Evolutionary conservation across 1,140 invertebrate species (phyloP).

Genomic region (Apis mellifera): DNA sequence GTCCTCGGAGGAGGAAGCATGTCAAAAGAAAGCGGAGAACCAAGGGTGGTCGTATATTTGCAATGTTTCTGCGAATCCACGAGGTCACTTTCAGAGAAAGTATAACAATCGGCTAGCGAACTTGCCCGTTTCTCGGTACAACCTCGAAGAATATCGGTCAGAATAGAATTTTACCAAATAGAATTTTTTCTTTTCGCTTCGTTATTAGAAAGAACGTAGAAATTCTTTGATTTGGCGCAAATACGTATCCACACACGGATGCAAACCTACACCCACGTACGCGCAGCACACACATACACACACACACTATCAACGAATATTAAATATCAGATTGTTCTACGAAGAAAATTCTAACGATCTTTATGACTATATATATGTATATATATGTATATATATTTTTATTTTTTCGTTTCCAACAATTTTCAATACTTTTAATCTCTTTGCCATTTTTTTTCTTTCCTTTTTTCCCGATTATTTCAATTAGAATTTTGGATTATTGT

Average conservation of each 20-base stretch:
- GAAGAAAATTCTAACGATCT: too few species aligned
- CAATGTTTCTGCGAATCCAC: constrained; percentile 51
- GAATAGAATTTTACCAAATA: not conserved
- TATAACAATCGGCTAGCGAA: constrained; percentile 35
- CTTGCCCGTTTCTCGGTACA: constrained; percentile 18
- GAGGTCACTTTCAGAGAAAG: not conserved
- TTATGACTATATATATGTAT: too few species aligned
- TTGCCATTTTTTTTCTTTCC: not conserved
- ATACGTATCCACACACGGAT: too few species aligned
- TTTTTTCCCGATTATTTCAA: not conserved
- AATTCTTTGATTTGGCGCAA: too few species aligned
- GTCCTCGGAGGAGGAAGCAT: constrained; percentile 30
- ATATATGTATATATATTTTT: too few species aligned
- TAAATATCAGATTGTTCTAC: too few species aligned
- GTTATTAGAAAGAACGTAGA: too few species aligned
- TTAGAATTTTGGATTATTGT: not conserved
- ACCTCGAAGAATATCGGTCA: not conserved
- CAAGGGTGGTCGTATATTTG: constrained; percentile 26
- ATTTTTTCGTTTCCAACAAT: too few species aligned
- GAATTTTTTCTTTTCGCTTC: not conserved
- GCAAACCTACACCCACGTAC: too few species aligned
- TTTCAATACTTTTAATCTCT: not conserved
- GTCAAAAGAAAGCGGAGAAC: constrained; percentile 24
- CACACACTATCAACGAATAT: too few species aligned
- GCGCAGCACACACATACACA: too few species aligned